Evolutionary conservation across 2,888 invertebrate genomes (phyloP), one percentile per base, ranked within the genome.

Genomic region (Torymus tubicola): DNA sequence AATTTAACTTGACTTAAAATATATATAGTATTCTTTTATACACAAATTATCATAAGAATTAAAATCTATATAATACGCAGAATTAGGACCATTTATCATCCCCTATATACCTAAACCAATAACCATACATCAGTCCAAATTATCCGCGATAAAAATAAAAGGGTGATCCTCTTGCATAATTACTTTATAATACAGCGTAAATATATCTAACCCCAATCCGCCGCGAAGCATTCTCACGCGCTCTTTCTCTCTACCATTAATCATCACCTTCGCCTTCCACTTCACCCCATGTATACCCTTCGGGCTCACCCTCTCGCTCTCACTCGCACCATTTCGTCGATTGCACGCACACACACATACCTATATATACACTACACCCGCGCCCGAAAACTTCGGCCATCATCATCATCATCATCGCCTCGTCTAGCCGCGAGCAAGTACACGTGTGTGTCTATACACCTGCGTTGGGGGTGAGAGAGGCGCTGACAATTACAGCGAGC

Each of bases 401-500:
- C 73, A 55, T 73, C 73, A 42, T 55, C 13, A 52, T 61, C 57
- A 55, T 31, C 58, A 31, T 52, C 65, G n/a, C 21, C 57, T 50
- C 50, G 5, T 55, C 53, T 31, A 31, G 31, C 31, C 31, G 4
- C 31, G 5, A 31, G 31, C 31, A 0, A 31, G 31, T 31, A 31
- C 31, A 5, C 5, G 5, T 31, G 5, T 31, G 4, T 31, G 5
- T 3, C 3, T 31, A 31, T 77, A 69, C 77, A 77, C 77, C 77
- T 73, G 81, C 80, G 64, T 65, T 42, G n/a, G 55, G 24, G 52
- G 55, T 18, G 52, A 55, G 53, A n/a, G 67, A 64, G 31, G 60
- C 75, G 60, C 77, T 77, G 78, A 73, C 78, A 78, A 81, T 81
- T 81, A 81, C 69, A 31, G 24, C 60, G 21, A 65, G 24, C 80